Percentiles rank a stretch among this genome's conserved stretches.
phyloP scores from a whole-genome alignment of 2,888 invertebrate species.

The Cybosia mesomella region DNA sequence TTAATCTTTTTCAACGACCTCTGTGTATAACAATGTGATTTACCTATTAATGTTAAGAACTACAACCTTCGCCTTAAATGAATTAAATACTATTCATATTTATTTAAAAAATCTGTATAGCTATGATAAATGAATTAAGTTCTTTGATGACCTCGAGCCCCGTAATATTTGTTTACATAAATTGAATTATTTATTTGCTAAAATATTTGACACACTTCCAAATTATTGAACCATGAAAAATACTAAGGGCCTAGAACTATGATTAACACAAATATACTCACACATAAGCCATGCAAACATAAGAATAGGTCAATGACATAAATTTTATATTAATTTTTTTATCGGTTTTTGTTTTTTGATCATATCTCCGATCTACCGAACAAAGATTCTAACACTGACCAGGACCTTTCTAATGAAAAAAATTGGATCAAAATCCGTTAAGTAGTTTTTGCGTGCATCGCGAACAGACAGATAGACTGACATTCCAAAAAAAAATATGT shows the following conservation, averaged over 20 bases:
- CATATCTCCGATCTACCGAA: too few relatives aligned
- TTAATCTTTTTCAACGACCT: conserved; percentile 17
- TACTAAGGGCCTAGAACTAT: conserved; percentile 2
- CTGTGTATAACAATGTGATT: conserved; percentile 13
- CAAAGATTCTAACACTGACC: too few relatives aligned
- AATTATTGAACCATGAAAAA: conserved; percentile 15
- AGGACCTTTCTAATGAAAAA: too few relatives aligned
- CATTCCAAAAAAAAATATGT: too few relatives aligned
- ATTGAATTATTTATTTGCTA: conserved; percentile 27
- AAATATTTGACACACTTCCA: conserved; percentile 21
- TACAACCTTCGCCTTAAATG: conserved; percentile 30
- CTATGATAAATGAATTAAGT: conserved; percentile 33
- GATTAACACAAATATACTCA: neutral
- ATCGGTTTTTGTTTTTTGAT: too few relatives aligned
- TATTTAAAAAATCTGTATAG: conserved; percentile 28
- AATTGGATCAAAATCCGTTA: too few relatives aligned
- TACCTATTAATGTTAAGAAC: conserved; percentile 11
- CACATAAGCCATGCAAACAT: neutral
- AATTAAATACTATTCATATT: conserved; percentile 39
- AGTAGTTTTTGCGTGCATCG: too few relatives aligned
- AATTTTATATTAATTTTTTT: too few relatives aligned
- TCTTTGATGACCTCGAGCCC: neutral
- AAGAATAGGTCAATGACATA: conserved; percentile 3
- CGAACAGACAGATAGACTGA: too few relatives aligned
- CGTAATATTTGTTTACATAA: conserved; percentile 1